Conservation (phyloP, 35 echinoderm and acorn worm species). For the Apostichopus parvimensis region DNA sequence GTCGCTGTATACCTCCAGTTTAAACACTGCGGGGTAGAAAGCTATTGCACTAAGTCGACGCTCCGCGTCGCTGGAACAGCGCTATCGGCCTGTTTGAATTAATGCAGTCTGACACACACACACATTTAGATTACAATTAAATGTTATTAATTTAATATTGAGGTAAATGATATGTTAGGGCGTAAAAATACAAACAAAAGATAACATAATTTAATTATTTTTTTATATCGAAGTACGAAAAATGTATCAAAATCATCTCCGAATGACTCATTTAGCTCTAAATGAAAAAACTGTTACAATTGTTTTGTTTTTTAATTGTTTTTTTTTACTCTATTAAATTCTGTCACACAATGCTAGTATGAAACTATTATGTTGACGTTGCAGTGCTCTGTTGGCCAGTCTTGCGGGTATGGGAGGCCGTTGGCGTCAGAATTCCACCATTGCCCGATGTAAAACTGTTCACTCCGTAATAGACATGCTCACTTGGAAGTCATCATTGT, state of each 20-base stretch:
- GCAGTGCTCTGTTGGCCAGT: background rate
- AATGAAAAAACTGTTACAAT: background rate
- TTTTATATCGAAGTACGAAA: background rate
- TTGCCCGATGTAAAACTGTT: conserved; percentile 3
- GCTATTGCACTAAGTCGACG: no score
- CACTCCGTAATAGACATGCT: background rate
- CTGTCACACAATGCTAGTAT: background rate
- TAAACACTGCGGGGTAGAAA: no score
- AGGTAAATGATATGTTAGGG: no score
- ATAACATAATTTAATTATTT: no score
- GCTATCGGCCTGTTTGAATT: no score
- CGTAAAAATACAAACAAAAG: no score
- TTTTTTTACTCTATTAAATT: background rate
- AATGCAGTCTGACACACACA: no score
- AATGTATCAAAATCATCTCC: conserved; percentile 10
- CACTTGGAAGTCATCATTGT: conserved; percentile 92
- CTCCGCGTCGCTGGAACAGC: no score
- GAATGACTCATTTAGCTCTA: background rate
- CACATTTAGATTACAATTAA: no score
- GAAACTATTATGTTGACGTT: background rate
- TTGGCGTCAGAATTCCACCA: background rate
- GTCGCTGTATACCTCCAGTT: no score
- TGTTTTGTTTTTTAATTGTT: background rate
- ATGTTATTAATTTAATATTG: no score
- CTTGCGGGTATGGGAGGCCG: background rate